A percentile compares a stretch with the other conserved stretches of the same genome.
phyloP scores from a whole-genome alignment of 2,797 vertebrate genomes.

The Arctocebus calabarensis region DNA sequence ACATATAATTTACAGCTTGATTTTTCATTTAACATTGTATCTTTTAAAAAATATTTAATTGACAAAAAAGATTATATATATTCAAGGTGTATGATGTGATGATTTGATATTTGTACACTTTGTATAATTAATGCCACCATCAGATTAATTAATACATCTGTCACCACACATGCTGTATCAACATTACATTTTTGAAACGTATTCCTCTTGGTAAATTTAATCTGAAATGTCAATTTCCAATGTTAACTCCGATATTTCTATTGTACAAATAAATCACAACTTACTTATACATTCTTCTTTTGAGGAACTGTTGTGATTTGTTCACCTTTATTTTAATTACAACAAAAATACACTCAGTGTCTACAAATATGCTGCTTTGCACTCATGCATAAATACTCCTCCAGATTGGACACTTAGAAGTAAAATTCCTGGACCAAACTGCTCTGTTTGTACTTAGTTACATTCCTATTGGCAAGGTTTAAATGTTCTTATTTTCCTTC shows the following conservation, averaged over 20 bases:
- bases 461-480: not conserved
- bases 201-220: not conserved
- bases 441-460: not conserved
- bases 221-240: not conserved
- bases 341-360: not conserved
- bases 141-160: not conserved
- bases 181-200: not conserved
- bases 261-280: not conserved
- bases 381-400: not conserved
- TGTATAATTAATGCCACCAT: not conserved
- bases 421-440: not conserved
- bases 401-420: not conserved
- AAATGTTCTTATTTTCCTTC: not conserved
- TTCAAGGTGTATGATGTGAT: not conserved
- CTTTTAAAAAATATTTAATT: not conserved
- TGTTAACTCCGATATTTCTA: not conserved
- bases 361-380: not conserved
- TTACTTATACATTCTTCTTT: not conserved
- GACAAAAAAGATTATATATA: not conserved
- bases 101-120: not conserved
- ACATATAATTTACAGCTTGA: not conserved
- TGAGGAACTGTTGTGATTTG: not conserved
- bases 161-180: not conserved
- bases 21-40: not conserved
- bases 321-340: not conserved